Evolutionary conservation across 1,140 invertebrate genomes (phyloP).

Genomic region (Ladona fulva): DNA sequence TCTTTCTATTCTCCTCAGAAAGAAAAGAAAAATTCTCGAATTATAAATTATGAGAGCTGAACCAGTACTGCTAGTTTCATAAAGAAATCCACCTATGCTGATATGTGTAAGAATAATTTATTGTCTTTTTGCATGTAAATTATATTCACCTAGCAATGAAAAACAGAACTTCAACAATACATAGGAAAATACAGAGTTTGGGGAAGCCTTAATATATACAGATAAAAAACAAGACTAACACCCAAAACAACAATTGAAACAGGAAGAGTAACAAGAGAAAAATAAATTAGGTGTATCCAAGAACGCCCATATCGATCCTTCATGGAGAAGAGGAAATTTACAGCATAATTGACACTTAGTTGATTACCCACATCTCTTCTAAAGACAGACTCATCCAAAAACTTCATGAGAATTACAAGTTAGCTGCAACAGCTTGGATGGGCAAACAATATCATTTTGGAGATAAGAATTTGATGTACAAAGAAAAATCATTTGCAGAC

Average conservation of each 20-base stretch:
- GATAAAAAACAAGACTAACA: too few species aligned
- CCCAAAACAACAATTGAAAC: too few species aligned
- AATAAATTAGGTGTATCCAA: too few species aligned
- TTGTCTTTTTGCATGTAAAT: conserved; percentile 7
- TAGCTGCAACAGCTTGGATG: not conserved
- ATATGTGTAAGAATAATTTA: conserved; percentile 4
- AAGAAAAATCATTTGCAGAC: too few species aligned
- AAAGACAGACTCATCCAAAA: not conserved
- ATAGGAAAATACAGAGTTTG: not conserved
- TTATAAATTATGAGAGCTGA: too few species aligned
- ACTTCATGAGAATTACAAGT: not conserved
- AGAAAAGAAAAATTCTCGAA: too few species aligned
- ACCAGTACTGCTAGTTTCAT: too few species aligned
- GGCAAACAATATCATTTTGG: too few species aligned
- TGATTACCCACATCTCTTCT: not conserved
- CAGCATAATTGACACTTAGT: not conserved
- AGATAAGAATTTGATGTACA: too few species aligned
- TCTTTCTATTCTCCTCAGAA: too few species aligned
- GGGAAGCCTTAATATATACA: too few species aligned
- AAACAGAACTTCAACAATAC: not conserved
- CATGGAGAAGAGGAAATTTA: not conserved
- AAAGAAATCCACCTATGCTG: not conserved
- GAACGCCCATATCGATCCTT: not conserved
- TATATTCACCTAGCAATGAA: conserved; percentile 9
- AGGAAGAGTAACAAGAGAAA: too few species aligned